Conservation (phyloP, 2,888 invertebrate species). For the Drosophila nr. medialis region DNA sequence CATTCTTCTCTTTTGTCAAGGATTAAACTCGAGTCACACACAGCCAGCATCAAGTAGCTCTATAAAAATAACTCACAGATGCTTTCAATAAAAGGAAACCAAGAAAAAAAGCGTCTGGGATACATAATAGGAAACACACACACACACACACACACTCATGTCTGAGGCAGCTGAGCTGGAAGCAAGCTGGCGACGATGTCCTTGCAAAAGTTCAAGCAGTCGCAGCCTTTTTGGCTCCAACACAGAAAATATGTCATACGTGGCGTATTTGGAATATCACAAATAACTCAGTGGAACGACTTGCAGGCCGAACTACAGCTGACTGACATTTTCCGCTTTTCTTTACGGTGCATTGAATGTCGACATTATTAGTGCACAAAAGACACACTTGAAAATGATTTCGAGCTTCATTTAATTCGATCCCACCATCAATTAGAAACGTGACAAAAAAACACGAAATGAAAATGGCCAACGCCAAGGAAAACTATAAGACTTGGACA, state of each 20-base stretch:
- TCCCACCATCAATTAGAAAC: conserved; percentile 4
- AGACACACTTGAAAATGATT: conserved; percentile 6
- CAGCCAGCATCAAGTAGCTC: conserved; percentile 61
- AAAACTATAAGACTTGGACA: background rate
- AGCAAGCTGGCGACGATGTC: conserved; percentile 35
- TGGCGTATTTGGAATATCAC: conserved; percentile 67
- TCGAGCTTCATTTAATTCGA: conserved; percentile 3
- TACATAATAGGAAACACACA: conserved; percentile 40
- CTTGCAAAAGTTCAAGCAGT: conserved; percentile 61
- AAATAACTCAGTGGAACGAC: conserved; percentile 51
- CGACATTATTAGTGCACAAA: conserved; percentile 32
- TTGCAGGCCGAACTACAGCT: conserved; percentile 23
- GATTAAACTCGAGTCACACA: conserved; percentile 19
- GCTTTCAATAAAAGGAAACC: conserved; percentile 55
- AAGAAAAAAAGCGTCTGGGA: conserved; percentile 18
- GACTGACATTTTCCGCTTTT: conserved; percentile 16
- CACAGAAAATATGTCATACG: conserved; percentile 74
- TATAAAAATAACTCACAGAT: conserved; percentile 76
- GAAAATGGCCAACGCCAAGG: background rate
- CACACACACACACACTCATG: background rate
- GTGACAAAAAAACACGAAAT: conserved; percentile 5
- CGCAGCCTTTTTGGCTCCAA: conserved; percentile 45
- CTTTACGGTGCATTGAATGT: conserved; percentile 33
- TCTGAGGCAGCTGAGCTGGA: conserved; percentile 9
- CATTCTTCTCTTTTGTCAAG: conserved; percentile 20